These are phyloP conservation scores for Watsonalla binaria DNA, from an alignment of 2,888 invertebrate genomes.

Conservation along the genomic window DNA sequence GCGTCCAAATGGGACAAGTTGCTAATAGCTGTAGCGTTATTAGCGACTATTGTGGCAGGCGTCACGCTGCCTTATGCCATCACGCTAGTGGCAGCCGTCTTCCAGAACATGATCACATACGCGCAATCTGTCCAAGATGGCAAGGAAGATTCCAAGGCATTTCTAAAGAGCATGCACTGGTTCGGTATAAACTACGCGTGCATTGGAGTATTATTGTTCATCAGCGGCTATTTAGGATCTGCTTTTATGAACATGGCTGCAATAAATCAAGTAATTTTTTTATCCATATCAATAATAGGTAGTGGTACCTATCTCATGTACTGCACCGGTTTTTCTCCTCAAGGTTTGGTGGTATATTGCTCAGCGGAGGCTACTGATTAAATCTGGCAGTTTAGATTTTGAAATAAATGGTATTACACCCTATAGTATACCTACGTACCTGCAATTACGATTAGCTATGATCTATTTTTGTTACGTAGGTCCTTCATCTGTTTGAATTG, in stretches of 20 bases:
- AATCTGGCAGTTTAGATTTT: no score
- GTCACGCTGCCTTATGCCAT: conserved; percentile 39
- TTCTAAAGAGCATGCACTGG: conserved; percentile 66
- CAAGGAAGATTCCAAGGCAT: conserved; percentile 37
- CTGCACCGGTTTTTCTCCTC: no score
- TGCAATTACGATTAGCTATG: no score
- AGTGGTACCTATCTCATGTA: no score
- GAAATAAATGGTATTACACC: no score
- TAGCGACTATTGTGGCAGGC: conserved; percentile 42
- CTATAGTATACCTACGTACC: no score
- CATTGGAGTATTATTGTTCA: conserved; percentile 79
- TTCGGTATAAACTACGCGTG: conserved; percentile 80
- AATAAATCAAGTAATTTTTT: conserved; percentile 76
- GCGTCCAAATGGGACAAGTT: conserved; percentile 75
- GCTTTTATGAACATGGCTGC: conserved; percentile 83
- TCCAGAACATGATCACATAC: conserved; percentile 78
- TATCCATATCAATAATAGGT: neutral
- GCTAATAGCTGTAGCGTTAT: conserved; percentile 73
- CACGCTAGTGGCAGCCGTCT: conserved; percentile 53
- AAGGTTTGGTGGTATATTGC: no score
- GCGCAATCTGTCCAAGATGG: conserved; percentile 33
- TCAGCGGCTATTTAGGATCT: conserved; percentile 79
- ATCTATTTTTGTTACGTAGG: no score
- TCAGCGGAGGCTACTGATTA: no score
- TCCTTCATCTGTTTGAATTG: no score